A percentile compares a stretch with the other conserved stretches of the same genome.
phyloP scores from a whole-genome alignment of 2,888 invertebrate genomes.

The Lepidochrysops patricia region DNA sequence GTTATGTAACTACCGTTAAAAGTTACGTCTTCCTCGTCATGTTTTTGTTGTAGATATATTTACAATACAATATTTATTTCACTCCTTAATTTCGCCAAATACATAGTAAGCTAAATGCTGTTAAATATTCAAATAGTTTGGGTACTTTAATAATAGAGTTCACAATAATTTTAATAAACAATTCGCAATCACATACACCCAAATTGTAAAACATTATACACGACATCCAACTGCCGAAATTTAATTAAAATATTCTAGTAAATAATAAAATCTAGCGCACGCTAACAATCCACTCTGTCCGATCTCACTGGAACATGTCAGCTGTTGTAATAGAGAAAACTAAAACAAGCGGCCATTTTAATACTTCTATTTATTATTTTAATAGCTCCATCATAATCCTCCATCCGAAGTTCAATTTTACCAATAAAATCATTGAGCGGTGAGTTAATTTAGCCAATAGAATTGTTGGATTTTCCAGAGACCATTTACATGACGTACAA shows the following conservation, averaged over 20 bases:
- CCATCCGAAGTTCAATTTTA: not conserved
- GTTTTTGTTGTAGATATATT: no score
- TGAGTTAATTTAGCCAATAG: not conserved
- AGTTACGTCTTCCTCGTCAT: not conserved
- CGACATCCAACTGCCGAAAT: slow-evolving; percentile 14
- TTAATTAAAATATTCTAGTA: slow-evolving; percentile 21
- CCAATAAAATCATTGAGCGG: not conserved
- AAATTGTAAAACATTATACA: slow-evolving; percentile 11
- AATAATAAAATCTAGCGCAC: slow-evolving; percentile 18
- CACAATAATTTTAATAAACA: not conserved
- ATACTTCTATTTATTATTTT: not conserved
- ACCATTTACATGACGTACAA: no score
- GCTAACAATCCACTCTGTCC: slow-evolving; percentile 19
- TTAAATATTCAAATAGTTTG: not conserved
- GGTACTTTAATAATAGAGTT: not conserved
- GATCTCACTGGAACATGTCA: slow-evolving; percentile 19
- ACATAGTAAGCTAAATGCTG: no score
- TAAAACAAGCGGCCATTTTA: slow-evolving; percentile 9
- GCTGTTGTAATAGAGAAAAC: slow-evolving; percentile 7
- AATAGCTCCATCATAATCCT: not conserved
- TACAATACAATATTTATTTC: no score
- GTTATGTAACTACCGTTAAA: not conserved
- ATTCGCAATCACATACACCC: not conserved
- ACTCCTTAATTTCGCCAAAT: no score
- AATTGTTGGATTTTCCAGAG: not conserved